Percentiles rank a stretch among this genome's conserved stretches.
Evolutionary conservation across 2,113 vertebrate genomes (phyloP).

Genomic region (Neolamprologus longior): DNA sequence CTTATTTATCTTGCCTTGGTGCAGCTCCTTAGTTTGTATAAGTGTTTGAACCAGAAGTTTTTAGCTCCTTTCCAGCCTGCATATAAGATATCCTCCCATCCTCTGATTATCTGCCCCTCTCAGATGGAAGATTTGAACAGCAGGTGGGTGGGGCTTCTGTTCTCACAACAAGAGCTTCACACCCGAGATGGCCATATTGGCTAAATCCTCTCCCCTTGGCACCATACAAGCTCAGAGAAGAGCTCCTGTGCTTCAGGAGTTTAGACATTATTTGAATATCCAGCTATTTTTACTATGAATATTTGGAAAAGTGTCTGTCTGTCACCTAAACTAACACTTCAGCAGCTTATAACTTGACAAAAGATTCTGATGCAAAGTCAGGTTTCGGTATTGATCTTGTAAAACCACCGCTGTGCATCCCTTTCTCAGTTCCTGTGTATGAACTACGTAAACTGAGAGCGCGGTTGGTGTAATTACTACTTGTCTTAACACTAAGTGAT

Average conservation of each 20-base stretch:
- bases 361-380: background rate
- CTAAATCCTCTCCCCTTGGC: background rate
- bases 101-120: background rate
- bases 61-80: background rate
- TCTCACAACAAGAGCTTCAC: background rate
- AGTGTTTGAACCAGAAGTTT: background rate
- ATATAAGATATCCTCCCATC: background rate
- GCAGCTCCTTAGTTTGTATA: background rate
- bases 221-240: background rate
- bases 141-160: background rate
- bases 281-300: background rate
- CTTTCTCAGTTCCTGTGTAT: background rate
- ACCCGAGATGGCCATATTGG: background rate
- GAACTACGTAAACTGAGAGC: background rate
- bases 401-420: background rate
- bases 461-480: background rate
- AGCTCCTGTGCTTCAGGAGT: background rate
- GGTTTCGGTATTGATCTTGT: background rate
- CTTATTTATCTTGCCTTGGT: background rate
- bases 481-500: background rate
- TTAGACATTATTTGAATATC: background rate
- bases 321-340: background rate
- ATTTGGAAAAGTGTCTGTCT: background rate
- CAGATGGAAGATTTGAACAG: background rate
- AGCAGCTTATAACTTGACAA: background rate